These are phyloP conservation scores for Phainopepla nitens DNA, from an alignment of 2,113 vertebrate species.

Conservation along the genomic window DNA sequence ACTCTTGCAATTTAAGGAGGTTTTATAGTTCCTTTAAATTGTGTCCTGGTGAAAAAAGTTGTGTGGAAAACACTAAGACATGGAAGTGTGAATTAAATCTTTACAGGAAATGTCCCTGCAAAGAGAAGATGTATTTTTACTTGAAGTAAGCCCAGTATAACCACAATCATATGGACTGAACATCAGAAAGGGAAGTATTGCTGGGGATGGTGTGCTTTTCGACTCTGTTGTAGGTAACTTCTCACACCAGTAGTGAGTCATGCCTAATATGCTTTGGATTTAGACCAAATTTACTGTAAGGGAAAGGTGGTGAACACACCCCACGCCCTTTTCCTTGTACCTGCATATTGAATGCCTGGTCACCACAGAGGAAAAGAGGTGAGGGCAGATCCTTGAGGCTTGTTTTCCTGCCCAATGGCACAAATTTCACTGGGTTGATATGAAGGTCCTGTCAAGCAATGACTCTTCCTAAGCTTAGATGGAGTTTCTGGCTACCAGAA, in stretches of 20 bases:
- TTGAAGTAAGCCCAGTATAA: neutral
- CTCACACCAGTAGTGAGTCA: neutral
- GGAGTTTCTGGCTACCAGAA: neutral
- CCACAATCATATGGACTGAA: neutral
- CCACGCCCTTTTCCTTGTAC: neutral
- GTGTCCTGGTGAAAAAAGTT: neutral
- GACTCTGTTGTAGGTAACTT: neutral
- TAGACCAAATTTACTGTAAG: neutral
- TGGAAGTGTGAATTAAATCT: neutral
- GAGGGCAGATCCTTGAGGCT: neutral
- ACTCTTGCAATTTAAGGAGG: neutral
- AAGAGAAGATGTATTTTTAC: neutral
- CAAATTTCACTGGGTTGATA: neutral
- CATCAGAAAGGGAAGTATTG: neutral
- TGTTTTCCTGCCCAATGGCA: neutral
- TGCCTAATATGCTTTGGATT: neutral
- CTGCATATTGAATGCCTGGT: neutral
- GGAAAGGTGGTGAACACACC: rapidly evolving
- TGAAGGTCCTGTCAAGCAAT: neutral
- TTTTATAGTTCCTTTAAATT: neutral
- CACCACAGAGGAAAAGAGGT: neutral
- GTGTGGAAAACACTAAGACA: neutral
- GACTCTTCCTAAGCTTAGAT: neutral
- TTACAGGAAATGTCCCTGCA: neutral
- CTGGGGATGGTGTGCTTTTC: neutral